These are phyloP conservation scores for Aramus guarauna DNA, from an alignment of 2,113 vertebrate genomes.

Conservation along the genomic window DNA sequence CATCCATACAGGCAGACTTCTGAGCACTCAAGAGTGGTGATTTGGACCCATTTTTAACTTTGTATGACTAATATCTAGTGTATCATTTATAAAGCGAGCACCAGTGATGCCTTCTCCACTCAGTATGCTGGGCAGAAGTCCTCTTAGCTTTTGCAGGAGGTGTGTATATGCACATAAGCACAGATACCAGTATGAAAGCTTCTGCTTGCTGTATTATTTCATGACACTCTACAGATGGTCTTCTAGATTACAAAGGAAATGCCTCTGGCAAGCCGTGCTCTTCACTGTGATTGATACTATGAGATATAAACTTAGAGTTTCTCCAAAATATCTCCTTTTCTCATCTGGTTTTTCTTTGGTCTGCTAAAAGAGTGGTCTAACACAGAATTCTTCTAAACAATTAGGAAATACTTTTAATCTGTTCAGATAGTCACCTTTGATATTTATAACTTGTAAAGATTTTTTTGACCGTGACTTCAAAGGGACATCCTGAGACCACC, in stretches of 20 bases:
- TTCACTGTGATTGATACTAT: slow-evolving; percentile 30
- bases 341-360: not conserved
- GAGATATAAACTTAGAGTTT: not conserved
- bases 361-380: not conserved
- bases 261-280: slow-evolving; percentile 43
- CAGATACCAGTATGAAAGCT: not conserved
- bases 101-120: not conserved
- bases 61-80: not conserved
- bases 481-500: not conserved
- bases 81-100: not conserved
- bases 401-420: not conserved
- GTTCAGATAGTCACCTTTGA: not conserved
- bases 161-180: not conserved
- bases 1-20: not conserved
- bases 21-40: not conserved
- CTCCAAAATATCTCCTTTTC: not conserved
- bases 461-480: not conserved
- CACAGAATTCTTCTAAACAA: not conserved
- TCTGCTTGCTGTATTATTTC: not conserved
- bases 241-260: slow-evolving; percentile 46
- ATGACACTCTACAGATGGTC: slow-evolving; percentile 27
- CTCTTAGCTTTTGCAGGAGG: not conserved
- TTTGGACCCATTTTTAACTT: not conserved
- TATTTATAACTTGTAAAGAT: not conserved
- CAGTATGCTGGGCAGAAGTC: not conserved